These are phyloP conservation scores for Sitta europaea DNA, from an alignment of 2,113 vertebrate species.

Conservation along the genomic window DNA sequence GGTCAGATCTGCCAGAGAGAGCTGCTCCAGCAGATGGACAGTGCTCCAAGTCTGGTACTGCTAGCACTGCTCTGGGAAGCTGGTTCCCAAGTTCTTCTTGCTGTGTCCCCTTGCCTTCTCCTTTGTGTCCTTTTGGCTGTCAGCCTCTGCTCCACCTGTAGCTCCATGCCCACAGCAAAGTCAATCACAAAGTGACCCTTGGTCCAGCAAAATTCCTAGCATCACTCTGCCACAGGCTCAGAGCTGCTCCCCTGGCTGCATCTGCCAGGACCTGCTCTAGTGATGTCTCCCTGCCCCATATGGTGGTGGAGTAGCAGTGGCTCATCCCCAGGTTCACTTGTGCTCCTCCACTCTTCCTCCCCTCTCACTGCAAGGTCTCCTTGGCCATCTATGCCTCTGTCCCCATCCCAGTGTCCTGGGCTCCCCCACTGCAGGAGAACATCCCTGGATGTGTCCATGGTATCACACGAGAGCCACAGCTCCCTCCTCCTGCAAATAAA, in stretches of 20 bases:
- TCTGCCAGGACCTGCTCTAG: not conserved
- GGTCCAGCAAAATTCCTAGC: not conserved
- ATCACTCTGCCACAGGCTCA: not conserved
- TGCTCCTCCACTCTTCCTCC: not conserved
- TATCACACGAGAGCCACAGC: not conserved
- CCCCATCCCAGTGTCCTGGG: not conserved
- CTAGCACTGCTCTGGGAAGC: fast-evolving
- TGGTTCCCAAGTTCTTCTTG: not conserved
- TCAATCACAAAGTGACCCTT: not conserved
- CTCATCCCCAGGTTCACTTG: not conserved
- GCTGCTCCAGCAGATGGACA: not conserved
- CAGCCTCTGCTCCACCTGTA: not conserved
- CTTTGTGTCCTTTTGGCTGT: not conserved
- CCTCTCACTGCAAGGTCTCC: not conserved
- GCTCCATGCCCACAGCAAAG: not conserved
- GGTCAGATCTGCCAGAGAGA: not conserved
- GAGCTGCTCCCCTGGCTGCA: not conserved
- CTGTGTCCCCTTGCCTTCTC: not conserved
- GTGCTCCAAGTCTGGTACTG: fast-evolving
- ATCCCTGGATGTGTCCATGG: fast-evolving
- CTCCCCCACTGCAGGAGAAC: not conserved
- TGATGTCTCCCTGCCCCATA: not conserved
- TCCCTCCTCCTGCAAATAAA: not conserved
- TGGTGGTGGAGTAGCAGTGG: not conserved
- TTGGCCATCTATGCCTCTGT: not conserved